phyloP scores from a whole-genome alignment of 35 echinoderm and acorn worm genomes.

The Eucidaris tribuloides region DNA sequence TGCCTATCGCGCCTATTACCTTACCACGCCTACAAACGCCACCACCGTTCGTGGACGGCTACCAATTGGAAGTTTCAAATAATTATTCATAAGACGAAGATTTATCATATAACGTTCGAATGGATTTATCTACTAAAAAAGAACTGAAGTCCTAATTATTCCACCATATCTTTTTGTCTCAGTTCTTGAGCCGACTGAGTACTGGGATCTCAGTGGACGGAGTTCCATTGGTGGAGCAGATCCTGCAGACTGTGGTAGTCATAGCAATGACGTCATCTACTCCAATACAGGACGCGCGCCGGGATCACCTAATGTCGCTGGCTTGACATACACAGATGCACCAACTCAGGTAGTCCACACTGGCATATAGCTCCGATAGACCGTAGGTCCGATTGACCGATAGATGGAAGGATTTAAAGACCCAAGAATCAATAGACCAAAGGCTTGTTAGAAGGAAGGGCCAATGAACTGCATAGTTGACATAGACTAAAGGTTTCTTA shows the following conservation, averaged over 20 bases:
- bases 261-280: not conserved
- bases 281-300: not conserved
- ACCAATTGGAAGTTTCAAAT: too few species aligned
- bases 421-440: not conserved
- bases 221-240: not conserved
- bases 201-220: conserved; percentile 33
- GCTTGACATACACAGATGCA: not conserved
- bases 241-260: conserved; percentile 8
- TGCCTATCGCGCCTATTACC: too few species aligned
- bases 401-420: not conserved
- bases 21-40: too few species aligned
- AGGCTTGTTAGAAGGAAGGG: too few species aligned
- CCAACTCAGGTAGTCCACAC: not conserved
- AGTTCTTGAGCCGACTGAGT: conserved; percentile 2
- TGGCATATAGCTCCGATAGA: not conserved
- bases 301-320: not conserved
- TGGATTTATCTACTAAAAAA: too few species aligned
- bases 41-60: too few species aligned
- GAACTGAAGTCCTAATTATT: too few species aligned
- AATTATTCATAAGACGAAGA: too few species aligned
- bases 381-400: not conserved
- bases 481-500: too few species aligned
- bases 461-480: too few species aligned
- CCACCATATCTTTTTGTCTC: not conserved
- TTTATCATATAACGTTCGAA: too few species aligned